Evolutionary conservation across 2,888 invertebrate species (phyloP), one percentile per base, ranked within the genome.

Genomic region (Stratiomys singularior): DNA sequence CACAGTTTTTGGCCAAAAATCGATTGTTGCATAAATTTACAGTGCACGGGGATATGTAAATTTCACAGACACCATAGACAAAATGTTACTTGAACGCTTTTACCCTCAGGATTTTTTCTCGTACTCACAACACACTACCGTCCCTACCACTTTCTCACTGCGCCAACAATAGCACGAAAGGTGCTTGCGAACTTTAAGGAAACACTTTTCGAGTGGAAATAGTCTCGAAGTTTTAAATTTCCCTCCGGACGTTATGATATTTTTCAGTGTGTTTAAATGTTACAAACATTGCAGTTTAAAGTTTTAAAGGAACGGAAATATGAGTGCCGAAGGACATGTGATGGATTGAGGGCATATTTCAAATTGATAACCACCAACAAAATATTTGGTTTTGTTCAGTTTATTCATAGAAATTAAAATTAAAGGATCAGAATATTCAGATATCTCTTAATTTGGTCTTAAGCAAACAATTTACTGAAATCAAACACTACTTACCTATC

Each of bases 401-500:
- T 11, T 13, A 11, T 46, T n/a, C n/a, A n/a, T n/a, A n/a, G n/a
- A n/a, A n/a, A n/a, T n/a, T n/a, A n/a, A n/a, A n/a, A n/a, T n/a
- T n/a, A n/a, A n/a, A n/a, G n/a, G n/a, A n/a, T n/a, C n/a, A n/a
- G n/a, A n/a, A n/a, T n/a, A n/a, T n/a, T n/a, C n/a, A n/a, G n/a
- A n/a, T n/a, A n/a, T n/a, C n/a, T n/a, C n/a, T n/a, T n/a, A n/a
- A 52, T 13, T 4, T 37, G 9, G 4, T 52, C 18, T 52, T 13
- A 18, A 52, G 52, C 52, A 52, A 44, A 13, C 44, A 56, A n/a
- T 56, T 0, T 18, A 47, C 25, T 15, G 4, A 27, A 72, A 47
- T 13, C 44, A 56, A 37, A 72, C 18, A 1, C 18, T 56, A 82
- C 87, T 85, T 83, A 88, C 88, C 88, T 90, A 85, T 90, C 90